phyloP scores from a whole-genome alignment of 2,113 vertebrate species.

The Phylloscopus trochiloides region DNA sequence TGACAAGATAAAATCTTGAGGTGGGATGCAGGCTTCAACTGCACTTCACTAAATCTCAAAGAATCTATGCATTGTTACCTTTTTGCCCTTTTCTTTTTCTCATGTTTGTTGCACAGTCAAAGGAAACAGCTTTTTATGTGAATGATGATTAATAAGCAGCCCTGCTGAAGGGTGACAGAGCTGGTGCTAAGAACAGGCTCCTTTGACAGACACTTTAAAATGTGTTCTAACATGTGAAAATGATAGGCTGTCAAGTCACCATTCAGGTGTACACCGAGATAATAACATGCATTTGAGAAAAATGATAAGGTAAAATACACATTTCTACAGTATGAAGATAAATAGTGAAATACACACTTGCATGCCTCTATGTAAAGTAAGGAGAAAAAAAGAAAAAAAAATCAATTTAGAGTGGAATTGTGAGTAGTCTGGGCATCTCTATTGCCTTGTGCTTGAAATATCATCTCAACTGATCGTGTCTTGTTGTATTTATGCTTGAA shows the following conservation, averaged over 20 bases:
- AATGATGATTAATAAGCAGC: constrained; percentile 63
- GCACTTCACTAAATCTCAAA: neutral
- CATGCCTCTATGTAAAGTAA: neutral
- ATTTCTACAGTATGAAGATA: constrained; percentile 34
- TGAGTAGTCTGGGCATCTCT: neutral
- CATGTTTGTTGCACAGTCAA: constrained; percentile 8
- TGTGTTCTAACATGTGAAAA: constrained; percentile 67
- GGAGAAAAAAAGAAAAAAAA: neutral
- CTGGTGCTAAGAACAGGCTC: constrained; percentile 34
- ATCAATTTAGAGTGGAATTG: neutral
- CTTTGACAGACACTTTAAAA: constrained; percentile 57
- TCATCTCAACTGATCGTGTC: neutral
- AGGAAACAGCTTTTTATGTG: constrained; percentile 59
- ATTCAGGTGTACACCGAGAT: constrained; percentile 44
- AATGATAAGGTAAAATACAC: constrained; percentile 30
- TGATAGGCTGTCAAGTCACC: constrained; percentile 61
- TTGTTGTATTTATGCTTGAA: neutral
- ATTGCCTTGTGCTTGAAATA: neutral
- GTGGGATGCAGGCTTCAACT: neutral
- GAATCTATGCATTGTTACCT: neutral
- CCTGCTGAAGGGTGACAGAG: constrained; percentile 31
- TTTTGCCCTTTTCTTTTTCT: neutral
- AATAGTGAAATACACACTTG: constrained; percentile 19
- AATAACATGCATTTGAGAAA: constrained; percentile 47
- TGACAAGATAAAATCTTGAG: neutral